Percentiles rank a stretch among this genome's conserved stretches.
phyloP scores from a whole-genome alignment of 2,888 invertebrate species.

The Stenchaetothrips biformis region DNA sequence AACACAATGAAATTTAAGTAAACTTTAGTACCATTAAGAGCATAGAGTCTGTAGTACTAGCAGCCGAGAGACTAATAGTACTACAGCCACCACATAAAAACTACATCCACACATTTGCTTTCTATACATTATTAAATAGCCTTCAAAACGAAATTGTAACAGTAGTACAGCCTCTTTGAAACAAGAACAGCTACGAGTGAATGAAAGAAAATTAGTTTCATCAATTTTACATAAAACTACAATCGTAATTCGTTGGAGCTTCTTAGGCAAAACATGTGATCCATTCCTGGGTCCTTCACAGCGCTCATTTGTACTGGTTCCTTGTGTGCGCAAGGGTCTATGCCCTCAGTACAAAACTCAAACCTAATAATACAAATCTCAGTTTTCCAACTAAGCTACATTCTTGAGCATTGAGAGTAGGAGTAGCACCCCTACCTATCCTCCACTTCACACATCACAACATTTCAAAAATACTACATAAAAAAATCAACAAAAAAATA shows the following conservation, averaged over 20 bases:
- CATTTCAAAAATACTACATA: constrained; percentile 20
- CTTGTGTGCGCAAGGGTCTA: constrained; percentile 17
- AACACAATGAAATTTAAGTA: constrained; percentile 25
- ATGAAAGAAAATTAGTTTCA: background rate
- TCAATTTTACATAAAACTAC: background rate
- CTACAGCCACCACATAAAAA: constrained; percentile 9
- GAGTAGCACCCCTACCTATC: background rate
- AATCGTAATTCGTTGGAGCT: constrained; percentile 21
- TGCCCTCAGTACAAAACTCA: constrained; percentile 24
- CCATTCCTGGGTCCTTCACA: constrained; percentile 24
- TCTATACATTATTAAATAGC: constrained; percentile 15
- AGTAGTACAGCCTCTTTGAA: constrained; percentile 15
- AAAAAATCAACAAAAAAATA: background rate
- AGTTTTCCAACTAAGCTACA: constrained; percentile 18
- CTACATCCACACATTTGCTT: constrained; percentile 18
- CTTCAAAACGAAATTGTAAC: constrained; percentile 7
- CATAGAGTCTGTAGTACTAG: constrained; percentile 14
- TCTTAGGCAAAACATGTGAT: constrained; percentile 20
- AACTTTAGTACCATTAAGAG: constrained; percentile 25
- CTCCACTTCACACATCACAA: constrained; percentile 20
- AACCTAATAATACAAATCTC: constrained; percentile 24
- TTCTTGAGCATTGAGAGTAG: constrained; percentile 15
- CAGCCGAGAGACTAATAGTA: background rate
- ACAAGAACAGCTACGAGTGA: constrained; percentile 6
- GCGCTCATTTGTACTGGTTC: constrained; percentile 24